phyloP scores from a whole-genome alignment of 2,797 vertebrate species.

The Helarctos malayanus region DNA sequence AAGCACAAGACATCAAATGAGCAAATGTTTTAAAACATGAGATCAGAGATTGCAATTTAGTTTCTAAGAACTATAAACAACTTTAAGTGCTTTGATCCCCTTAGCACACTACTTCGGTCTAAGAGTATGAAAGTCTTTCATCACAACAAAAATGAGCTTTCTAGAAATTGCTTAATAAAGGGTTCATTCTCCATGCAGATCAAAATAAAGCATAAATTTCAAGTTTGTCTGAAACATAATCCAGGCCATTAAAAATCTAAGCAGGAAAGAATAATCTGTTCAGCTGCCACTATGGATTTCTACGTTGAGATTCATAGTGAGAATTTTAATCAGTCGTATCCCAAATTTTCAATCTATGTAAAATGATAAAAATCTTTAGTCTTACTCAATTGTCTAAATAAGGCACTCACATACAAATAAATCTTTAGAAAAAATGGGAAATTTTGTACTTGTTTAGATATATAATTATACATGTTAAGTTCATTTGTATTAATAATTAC shows the following conservation, averaged over 20 bases:
- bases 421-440: slow-evolving; percentile 53
- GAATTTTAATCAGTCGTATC: slow-evolving; percentile 44
- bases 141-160: slow-evolving; percentile 1
- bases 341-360: slow-evolving; percentile 48
- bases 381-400: slow-evolving; percentile 39
- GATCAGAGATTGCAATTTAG: neutral
- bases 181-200: neutral
- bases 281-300: slow-evolving; percentile 9
- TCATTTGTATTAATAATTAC: slow-evolving; percentile 61
- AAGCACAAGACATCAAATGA: slow-evolving; percentile 68
- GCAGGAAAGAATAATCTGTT: slow-evolving; percentile 49
- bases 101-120: slow-evolving; percentile 2
- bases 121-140: neutral
- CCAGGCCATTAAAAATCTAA: slow-evolving; percentile 43
- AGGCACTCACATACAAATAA: neutral
- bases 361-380: slow-evolving; percentile 47
- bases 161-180: slow-evolving; percentile 54
- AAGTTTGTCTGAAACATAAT: slow-evolving; percentile 63
- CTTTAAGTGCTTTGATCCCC: slow-evolving; percentile 25
- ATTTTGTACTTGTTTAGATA: slow-evolving; percentile 23
- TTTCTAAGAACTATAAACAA: slow-evolving; percentile 56
- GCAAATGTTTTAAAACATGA: slow-evolving; percentile 36
- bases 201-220: slow-evolving; percentile 59
- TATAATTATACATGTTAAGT: slow-evolving; percentile 17
- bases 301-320: slow-evolving; percentile 36